Percentiles rank a stretch among this genome's conserved stretches.
These are phyloP conservation scores for Leucopsar rothschildi DNA, from an alignment of 2,113 vertebrate species.

Conservation along the genomic window DNA sequence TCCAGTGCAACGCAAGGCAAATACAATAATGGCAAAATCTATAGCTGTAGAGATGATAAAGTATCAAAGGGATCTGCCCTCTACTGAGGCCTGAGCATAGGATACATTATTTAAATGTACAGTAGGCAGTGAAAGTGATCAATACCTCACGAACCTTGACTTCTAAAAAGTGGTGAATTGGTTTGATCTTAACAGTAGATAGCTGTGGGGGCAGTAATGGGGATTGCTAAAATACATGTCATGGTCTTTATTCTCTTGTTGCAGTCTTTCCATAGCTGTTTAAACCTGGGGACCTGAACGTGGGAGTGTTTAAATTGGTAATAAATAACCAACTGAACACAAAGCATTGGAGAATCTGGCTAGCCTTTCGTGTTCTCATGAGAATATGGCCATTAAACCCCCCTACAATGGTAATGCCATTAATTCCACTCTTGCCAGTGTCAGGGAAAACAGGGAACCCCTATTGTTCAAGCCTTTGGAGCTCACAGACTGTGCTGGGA, in stretches of 20 bases:
- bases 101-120: slow-evolving; percentile 65
- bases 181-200: neutral
- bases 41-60: slow-evolving; percentile 66
- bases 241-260: neutral
- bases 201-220: neutral
- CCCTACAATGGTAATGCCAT: neutral
- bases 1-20: slow-evolving; percentile 57
- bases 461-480: neutral
- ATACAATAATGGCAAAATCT: slow-evolving; percentile 72
- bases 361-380: neutral
- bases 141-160: slow-evolving; percentile 11
- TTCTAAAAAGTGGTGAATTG: neutral
- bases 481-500: neutral
- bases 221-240: neutral
- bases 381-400: neutral
- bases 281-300: neutral
- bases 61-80: slow-evolving; percentile 27
- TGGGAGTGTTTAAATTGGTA: neutral
- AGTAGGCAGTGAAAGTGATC: slow-evolving; percentile 37
- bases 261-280: neutral
- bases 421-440: neutral
- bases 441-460: neutral
- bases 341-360: neutral
- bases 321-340: neutral
- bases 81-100: neutral